A percentile compares a stretch with the other conserved stretches of the same genome.
Conservation (phyloP, 2,888 invertebrate species). For the Lepetodrilus schrolli region DNA sequence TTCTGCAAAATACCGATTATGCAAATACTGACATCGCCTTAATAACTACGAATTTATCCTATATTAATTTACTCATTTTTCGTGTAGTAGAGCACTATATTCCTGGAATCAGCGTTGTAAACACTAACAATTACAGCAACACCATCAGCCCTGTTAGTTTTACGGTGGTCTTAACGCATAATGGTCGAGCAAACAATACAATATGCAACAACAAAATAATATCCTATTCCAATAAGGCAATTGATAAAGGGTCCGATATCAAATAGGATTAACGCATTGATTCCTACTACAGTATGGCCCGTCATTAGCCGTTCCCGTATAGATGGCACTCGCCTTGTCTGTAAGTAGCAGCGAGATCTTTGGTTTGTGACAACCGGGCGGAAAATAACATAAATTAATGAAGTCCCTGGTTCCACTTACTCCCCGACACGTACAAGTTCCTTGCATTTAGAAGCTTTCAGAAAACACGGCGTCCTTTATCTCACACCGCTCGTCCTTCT, state of each 20-base stretch:
- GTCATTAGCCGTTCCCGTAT: neutral
- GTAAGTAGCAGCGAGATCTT: neutral
- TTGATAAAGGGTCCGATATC: neutral
- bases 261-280: conserved; percentile 10
- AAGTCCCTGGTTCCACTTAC: neutral
- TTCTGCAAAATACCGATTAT: neutral
- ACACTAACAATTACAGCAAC: neutral
- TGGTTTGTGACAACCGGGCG: neutral
- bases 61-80: neutral
- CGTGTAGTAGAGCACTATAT: neutral
- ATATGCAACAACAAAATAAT: neutral
- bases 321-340: neutral
- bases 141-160: neutral
- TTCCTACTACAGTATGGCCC: neutral
- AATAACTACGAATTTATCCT: neutral
- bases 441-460: conserved; percentile 4
- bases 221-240: neutral
- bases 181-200: neutral
- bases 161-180: neutral
- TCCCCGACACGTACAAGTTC: conserved; percentile 4
- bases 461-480: neutral
- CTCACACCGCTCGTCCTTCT: neutral
- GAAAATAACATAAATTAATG: conserved; percentile 26
- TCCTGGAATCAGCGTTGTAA: neutral
- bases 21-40: neutral